Conservation (phyloP, 2,888 invertebrate genomes). For the Isotomurus palustris region DNA sequence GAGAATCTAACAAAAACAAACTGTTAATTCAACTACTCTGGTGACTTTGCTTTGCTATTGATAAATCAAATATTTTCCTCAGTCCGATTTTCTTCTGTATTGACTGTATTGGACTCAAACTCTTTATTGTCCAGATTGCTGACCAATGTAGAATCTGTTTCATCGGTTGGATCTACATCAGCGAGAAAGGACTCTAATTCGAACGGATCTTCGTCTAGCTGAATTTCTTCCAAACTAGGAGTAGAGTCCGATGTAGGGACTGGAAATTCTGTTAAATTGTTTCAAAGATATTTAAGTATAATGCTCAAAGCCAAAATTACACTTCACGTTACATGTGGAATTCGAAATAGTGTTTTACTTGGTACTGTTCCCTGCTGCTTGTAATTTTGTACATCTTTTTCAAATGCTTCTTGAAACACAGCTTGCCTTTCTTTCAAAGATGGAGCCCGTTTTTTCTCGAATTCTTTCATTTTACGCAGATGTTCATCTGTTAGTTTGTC, state of each 20-base stretch:
- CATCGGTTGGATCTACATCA: slow-evolving; percentile 12
- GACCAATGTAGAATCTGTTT: background rate
- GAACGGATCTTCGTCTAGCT: slow-evolving; percentile 56
- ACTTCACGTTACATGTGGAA: too few relatives aligned
- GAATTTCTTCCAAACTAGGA: slow-evolving; percentile 61
- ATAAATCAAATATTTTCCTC: too few relatives aligned
- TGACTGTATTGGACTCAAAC: too few relatives aligned
- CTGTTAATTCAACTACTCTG: too few relatives aligned
- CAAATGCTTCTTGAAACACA: slow-evolving; percentile 66
- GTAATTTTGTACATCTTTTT: slow-evolving; percentile 61
- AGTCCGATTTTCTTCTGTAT: too few relatives aligned
- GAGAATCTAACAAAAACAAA: too few relatives aligned
- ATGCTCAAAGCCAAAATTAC: too few relatives aligned
- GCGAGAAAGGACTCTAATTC: slow-evolving; percentile 61
- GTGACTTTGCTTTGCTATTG: too few relatives aligned
- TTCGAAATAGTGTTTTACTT: background rate
- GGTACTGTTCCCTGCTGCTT: slow-evolving; percentile 57
- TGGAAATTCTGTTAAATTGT: slow-evolving; percentile 14
- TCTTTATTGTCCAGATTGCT: too few relatives aligned
- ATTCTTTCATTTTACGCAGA: slow-evolving; percentile 56
- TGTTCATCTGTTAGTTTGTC: slow-evolving; percentile 58
- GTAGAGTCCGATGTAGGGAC: slow-evolving; percentile 43
- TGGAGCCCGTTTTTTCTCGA: slow-evolving; percentile 57
- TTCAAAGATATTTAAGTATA: too few relatives aligned
- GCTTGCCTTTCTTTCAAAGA: slow-evolving; percentile 62